Base-by-base conservation (phyloP, 1,140 invertebrate genomes). In the Lepidotrigona ventralis region DNA sequence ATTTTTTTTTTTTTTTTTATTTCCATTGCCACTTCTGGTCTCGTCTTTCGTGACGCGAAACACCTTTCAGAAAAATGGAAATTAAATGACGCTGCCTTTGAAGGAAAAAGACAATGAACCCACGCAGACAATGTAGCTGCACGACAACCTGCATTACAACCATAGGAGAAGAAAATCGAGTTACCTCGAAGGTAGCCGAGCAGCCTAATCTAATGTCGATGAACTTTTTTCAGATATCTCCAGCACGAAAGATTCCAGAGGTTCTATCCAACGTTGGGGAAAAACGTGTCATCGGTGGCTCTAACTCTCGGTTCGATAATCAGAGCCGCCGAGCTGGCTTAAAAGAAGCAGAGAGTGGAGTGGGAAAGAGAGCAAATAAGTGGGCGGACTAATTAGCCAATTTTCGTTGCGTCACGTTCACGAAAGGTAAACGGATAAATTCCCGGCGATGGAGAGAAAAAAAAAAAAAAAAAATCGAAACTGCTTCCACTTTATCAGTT, bases 371-470 rank as follows among this genome's bases (percentile, higher is more conserved):
- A 54, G 56, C 21, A 14, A 69, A 58, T 15, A 46, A 15, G 33
- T 81, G 33, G 54, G 11, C 73, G 39, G 76, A 83, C 66, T 83
- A 83, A 83, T 83, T 83, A 83, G 66, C 75, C 81, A 78, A 83
- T 83, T 83, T n/a, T 70, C 74, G 29, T 83, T 83, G 74, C 81
- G 54, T 76, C 66, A 17, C 54, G 56, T 78, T 78, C 53, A 46
- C 74, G 33, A 11, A 82, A 69, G 15, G 39, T 33, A 63, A 77
- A 78, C 75, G 56, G 66, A 70, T 83, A 78, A 83, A 78, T n/a
- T n/a, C 75, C 56, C 0, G 54, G 21, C 29, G 23, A 60, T 29
- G 46, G 81, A 77, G 71, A 83, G 9, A 33, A 78, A 83, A 46
- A 78, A 78, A 39, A 77, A 78, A 83, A 46, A 33, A 78, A 83